Percentiles rank a stretch among this genome's conserved stretches.
phyloP scores from a whole-genome alignment of 2,113 vertebrate genomes.

The Fregata magnificens region DNA sequence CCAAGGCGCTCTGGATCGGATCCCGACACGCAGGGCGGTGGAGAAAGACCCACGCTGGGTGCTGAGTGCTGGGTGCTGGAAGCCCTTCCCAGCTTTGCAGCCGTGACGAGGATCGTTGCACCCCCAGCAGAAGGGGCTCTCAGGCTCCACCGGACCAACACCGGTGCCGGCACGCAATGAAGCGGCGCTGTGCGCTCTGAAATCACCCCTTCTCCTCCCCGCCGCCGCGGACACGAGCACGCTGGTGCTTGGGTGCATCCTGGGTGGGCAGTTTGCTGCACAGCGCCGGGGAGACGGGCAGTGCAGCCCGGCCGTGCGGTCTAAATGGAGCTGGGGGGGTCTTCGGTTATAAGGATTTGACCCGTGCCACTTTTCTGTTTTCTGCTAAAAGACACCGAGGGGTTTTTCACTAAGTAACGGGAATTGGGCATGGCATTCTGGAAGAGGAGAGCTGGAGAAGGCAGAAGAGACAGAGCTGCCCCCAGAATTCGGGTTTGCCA shows the following conservation, averaged over 20 bases:
- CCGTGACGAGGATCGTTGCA: not conserved
- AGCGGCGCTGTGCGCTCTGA: not conserved
- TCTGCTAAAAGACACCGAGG: no score
- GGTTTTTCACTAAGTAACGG: not conserved
- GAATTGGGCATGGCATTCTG: not conserved
- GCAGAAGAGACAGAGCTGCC: not conserved
- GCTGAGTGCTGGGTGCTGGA: not conserved
- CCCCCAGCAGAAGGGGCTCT: not conserved
- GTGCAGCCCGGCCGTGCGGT: accelerated
- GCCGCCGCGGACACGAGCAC: not conserved
- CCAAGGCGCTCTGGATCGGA: not conserved
- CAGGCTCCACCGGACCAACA: no score
- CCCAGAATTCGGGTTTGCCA: not conserved
- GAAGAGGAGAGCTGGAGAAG: not conserved
- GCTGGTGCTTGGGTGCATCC: not conserved
- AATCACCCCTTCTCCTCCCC: not conserved
- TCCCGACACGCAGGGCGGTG: accelerated
- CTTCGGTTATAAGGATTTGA: not conserved
- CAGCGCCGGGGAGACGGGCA: no score
- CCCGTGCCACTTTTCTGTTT: not conserved
- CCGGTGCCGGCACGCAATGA: no score
- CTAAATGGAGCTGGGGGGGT: accelerated
- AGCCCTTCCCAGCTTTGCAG: not conserved
- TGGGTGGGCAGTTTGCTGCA: not conserved
- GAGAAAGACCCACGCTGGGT: no score